phyloP scores from a whole-genome alignment of 2,797 vertebrate genomes.

The Phalanger gymnotis region DNA sequence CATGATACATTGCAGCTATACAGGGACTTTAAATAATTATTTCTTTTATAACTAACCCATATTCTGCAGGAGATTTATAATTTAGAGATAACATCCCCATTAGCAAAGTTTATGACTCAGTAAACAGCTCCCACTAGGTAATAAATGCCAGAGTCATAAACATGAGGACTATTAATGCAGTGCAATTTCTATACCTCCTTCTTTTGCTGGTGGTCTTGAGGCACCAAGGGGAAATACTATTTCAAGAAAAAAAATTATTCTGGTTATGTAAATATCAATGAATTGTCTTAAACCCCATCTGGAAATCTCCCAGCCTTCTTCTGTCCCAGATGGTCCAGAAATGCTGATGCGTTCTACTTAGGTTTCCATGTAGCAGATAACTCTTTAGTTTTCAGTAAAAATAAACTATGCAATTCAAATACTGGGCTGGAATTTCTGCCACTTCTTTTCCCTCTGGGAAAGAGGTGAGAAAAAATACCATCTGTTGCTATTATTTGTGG shows the following conservation, averaged over 20 bases:
- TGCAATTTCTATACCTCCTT: constrained; percentile 82
- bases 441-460: constrained; percentile 65
- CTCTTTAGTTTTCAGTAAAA: constrained; percentile 70
- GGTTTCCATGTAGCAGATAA: constrained; percentile 72
- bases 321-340: constrained; percentile 83
- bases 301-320: constrained; percentile 77
- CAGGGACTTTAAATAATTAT: constrained; percentile 81
- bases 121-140: constrained; percentile 86
- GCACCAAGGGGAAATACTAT: constrained; percentile 81
- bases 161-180: constrained; percentile 82
- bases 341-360: constrained; percentile 75
- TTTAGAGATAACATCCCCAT: constrained; percentile 87
- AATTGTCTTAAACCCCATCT: constrained; percentile 82
- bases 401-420: constrained; percentile 70
- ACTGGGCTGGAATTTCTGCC: constrained; percentile 60
- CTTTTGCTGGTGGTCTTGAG: constrained; percentile 85
- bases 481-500: constrained; percentile 58
- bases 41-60: constrained; percentile 81
- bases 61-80: constrained; percentile 83
- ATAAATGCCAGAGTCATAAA: constrained; percentile 85
- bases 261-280: constrained; percentile 83
- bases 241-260: constrained; percentile 81
- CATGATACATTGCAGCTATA: constrained; percentile 80
- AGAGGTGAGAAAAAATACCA: constrained; percentile 64
- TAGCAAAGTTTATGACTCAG: constrained; percentile 87